Conservation (phyloP, 2,888 invertebrate genomes). For the Morpho deidamia region DNA sequence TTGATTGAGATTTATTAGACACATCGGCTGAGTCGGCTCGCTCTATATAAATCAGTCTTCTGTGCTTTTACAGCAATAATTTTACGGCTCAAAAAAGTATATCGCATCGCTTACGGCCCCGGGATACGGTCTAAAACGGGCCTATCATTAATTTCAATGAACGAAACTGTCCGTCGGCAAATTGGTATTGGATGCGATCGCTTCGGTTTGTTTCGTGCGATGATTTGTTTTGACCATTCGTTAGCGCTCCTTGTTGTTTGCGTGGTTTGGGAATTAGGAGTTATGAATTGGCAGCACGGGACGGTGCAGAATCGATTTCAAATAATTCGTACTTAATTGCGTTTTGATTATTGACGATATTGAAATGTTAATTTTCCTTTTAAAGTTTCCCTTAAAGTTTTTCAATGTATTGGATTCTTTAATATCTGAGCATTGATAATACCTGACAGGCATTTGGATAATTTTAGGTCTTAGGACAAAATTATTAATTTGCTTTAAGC, state of each 20-base stretch:
- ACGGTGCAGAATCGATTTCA: not conserved
- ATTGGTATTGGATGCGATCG: slow-evolving; percentile 33
- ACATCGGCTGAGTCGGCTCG: slow-evolving; percentile 47
- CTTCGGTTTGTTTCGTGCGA: slow-evolving; percentile 39
- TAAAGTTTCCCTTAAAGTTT: too few relatives aligned
- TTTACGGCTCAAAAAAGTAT: slow-evolving; percentile 21
- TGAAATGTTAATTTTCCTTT: too few relatives aligned
- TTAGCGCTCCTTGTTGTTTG: slow-evolving; percentile 43
- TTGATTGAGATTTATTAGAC: slow-evolving; percentile 74
- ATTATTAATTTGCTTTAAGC: too few relatives aligned
- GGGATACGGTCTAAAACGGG: slow-evolving; percentile 18
- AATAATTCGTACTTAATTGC: slow-evolving; percentile 1
- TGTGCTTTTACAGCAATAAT: slow-evolving; percentile 34
- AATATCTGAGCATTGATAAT: too few relatives aligned
- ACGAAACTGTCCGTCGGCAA: slow-evolving; percentile 4
- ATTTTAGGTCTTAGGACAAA: too few relatives aligned
- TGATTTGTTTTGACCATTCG: slow-evolving; percentile 56
- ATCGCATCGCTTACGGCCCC: slow-evolving; percentile 14
- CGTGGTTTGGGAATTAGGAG: slow-evolving; percentile 11
- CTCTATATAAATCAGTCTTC: slow-evolving; percentile 48
- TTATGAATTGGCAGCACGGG: slow-evolving; percentile 1
- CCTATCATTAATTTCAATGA: slow-evolving; percentile 1
- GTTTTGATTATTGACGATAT: not conserved
- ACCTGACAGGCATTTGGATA: too few relatives aligned
- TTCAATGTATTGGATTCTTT: too few relatives aligned